phyloP scores from a whole-genome alignment of 2,797 vertebrate genomes.

The Pagetopsis macropterus region DNA sequence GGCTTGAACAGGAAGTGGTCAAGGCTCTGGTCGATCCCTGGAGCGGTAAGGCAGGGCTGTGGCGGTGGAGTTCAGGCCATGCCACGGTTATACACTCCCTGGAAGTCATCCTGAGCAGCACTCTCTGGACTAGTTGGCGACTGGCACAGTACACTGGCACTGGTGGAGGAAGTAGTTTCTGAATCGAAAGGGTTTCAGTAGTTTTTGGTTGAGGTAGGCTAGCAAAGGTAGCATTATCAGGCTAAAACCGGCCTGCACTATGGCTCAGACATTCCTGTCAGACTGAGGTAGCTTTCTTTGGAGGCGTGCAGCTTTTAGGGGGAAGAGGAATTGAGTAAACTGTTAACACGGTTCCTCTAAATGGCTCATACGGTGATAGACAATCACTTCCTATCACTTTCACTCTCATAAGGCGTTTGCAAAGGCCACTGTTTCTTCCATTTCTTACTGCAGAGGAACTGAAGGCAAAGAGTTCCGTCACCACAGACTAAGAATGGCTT shows the following conservation, averaged over 20 bases:
- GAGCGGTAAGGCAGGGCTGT: background rate
- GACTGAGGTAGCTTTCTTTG: conserved; percentile 84
- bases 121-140: conserved; percentile 50
- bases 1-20: background rate
- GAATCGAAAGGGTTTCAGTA: conserved; percentile 18
- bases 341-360: conserved; percentile 54
- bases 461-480: conserved; percentile 62
- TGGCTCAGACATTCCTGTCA: conserved; percentile 70
- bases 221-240: conserved; percentile 65
- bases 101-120: conserved; percentile 65
- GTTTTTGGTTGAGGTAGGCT: conserved; percentile 75
- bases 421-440: conserved; percentile 72
- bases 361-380: conserved; percentile 69
- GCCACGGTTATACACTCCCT: conserved; percentile 59
- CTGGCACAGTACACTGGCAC: conserved; percentile 66
- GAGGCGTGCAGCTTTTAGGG: conserved; percentile 67
- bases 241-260: conserved; percentile 57
- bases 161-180: conserved; percentile 32
- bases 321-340: conserved; percentile 28
- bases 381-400: conserved; percentile 53
- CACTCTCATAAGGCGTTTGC: conserved; percentile 57
- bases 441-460: conserved; percentile 66
- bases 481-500: conserved; percentile 48
- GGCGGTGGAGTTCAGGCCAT: conserved; percentile 17
- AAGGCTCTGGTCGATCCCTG: background rate